Conservation (phyloP, 1,140 invertebrate species). For the Caenorhabditis tropicalis region DNA sequence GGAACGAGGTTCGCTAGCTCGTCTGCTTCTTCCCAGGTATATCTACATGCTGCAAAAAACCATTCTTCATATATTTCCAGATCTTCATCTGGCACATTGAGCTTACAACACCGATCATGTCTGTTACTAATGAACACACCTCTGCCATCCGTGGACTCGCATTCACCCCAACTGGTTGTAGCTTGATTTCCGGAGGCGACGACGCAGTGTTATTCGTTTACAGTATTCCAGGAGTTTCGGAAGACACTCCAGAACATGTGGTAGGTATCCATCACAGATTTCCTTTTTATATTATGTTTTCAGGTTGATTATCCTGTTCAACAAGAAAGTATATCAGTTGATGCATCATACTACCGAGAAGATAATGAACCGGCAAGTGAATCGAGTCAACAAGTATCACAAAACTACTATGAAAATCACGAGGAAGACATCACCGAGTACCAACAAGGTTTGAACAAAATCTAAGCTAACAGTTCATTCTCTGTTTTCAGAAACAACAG, state of each 20-base stretch:
- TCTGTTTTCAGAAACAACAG: background rate
- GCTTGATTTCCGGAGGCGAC: conserved; percentile 46
- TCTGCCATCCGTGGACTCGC: background rate
- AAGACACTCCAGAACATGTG: background rate
- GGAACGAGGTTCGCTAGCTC: conserved; percentile 24
- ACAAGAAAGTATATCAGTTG: background rate
- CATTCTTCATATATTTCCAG: background rate
- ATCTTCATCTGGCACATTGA: conserved; percentile 41
- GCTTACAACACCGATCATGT: conserved; percentile 20
- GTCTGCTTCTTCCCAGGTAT: background rate
- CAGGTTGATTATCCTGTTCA: background rate
- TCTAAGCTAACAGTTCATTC: background rate
- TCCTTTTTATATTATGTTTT: background rate
- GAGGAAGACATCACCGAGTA: background rate
- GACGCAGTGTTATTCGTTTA: background rate
- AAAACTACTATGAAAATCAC: background rate
- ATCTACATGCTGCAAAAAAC: background rate
- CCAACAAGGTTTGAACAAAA: background rate
- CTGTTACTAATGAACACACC: background rate
- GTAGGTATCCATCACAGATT: background rate
- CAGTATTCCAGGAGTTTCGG: background rate
- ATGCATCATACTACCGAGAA: background rate
- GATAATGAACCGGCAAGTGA: conserved; percentile 18
- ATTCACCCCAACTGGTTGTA: conserved; percentile 26
- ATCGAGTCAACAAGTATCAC: background rate